phyloP scores from a whole-genome alignment of 1,140 invertebrate genomes.

The Atta cephalotes region DNA sequence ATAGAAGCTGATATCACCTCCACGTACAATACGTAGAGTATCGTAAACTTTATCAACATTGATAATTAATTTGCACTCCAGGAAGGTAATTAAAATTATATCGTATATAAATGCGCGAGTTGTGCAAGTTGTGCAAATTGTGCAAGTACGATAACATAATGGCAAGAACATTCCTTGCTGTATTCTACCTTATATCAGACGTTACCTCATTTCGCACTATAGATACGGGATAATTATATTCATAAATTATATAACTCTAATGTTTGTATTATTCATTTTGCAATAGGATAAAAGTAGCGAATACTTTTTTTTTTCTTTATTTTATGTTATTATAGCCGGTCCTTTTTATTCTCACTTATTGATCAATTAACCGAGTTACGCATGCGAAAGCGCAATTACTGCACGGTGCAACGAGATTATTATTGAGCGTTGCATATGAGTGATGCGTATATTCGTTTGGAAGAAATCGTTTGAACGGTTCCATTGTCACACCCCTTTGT shows the following conservation, averaged over 20 bases:
- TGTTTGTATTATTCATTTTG: background rate
- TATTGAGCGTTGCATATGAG: constrained; percentile 54
- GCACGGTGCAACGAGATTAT: constrained; percentile 70
- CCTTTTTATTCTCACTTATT: constrained; percentile 47
- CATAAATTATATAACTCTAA: background rate
- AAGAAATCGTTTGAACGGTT: constrained; percentile 64
- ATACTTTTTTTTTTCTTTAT: background rate
- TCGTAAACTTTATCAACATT: constrained; percentile 54
- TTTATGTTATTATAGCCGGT: constrained; percentile 1
- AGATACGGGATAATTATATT: background rate
- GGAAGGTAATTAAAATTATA: constrained; percentile 37
- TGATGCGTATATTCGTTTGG: constrained; percentile 23
- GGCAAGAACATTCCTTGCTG: background rate
- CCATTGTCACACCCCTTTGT: constrained; percentile 64
- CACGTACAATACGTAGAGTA: background rate
- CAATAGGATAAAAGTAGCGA: too few species aligned
- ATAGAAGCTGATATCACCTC: constrained; percentile 8
- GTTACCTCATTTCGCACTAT: background rate
- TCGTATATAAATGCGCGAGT: background rate
- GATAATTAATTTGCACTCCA: constrained; percentile 53
- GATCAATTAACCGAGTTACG: constrained; percentile 71
- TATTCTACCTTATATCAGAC: background rate
- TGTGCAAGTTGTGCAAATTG: background rate
- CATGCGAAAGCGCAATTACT: constrained; percentile 76
- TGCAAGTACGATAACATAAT: background rate